These are phyloP conservation scores for Lacerta viridis DNA, from an alignment of 2,797 vertebrate genomes.

Conservation along the genomic window DNA sequence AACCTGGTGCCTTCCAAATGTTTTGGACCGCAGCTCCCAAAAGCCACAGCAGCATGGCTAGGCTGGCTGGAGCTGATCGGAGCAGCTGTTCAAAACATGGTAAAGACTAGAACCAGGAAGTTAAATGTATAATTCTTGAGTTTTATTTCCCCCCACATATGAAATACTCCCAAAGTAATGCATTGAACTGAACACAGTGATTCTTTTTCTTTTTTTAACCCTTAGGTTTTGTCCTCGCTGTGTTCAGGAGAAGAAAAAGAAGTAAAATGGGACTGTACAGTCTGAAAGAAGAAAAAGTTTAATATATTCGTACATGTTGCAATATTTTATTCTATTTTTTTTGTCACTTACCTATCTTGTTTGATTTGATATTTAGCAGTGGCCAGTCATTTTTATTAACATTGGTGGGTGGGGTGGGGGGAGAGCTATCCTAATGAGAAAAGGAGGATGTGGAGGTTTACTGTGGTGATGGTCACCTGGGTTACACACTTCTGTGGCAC, in stretches of 20 bases:
- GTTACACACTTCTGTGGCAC: slow-evolving; percentile 53
- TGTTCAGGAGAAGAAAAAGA: slow-evolving; percentile 95
- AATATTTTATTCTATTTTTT: slow-evolving; percentile 63
- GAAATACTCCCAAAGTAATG: not conserved
- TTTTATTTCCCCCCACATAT: not conserved
- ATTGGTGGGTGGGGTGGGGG: not conserved
- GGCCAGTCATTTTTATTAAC: slow-evolving; percentile 75
- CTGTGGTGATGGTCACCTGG: slow-evolving; percentile 48
- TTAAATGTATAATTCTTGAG: not conserved
- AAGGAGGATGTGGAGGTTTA: slow-evolving; percentile 36
- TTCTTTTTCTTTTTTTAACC: not conserved
- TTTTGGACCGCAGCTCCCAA: too few relatives aligned
- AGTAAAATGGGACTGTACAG: slow-evolving; percentile 76
- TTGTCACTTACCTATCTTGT: slow-evolving; percentile 60
- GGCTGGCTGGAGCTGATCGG: too few relatives aligned
- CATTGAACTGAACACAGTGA: slow-evolving; percentile 15
- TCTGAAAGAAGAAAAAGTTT: slow-evolving; percentile 52
- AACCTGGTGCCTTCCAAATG: too few relatives aligned
- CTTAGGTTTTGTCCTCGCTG: slow-evolving; percentile 96
- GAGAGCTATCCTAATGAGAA: slow-evolving; percentile 38
- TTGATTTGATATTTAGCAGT: slow-evolving; percentile 62
- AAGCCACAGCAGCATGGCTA: too few relatives aligned
- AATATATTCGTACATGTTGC: slow-evolving; percentile 67
- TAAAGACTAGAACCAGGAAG: not conserved
- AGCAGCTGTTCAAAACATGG: too few relatives aligned